Evolutionary conservation across 2,888 invertebrate genomes (phyloP).

Genomic region (Drosophila tripunctata): DNA sequence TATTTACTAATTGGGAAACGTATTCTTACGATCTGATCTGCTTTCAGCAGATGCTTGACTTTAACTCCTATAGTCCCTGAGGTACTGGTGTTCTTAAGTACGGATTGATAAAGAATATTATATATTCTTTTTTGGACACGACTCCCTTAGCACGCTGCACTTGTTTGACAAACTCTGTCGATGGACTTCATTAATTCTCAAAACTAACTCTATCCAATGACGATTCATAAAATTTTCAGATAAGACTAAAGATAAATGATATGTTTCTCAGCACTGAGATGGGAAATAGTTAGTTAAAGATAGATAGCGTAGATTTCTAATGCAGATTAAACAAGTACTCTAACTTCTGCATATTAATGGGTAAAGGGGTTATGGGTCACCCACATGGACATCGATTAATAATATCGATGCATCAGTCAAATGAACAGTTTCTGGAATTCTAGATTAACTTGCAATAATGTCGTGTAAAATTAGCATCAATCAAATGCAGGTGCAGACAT

Average conservation of each 20-base stretch:
- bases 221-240: background rate
- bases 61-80: no score
- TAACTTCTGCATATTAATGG: constrained; percentile 26
- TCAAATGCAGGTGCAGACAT: constrained; percentile 74
- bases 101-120: no score
- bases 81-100: no score
- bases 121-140: no score
- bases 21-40: no score
- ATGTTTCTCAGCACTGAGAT: background rate
- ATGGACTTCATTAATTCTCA: background rate
- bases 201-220: background rate
- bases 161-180: no score
- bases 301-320: background rate
- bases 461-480: constrained; percentile 76
- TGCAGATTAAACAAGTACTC: constrained; percentile 19
- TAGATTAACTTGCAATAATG: constrained; percentile 68
- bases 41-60: no score
- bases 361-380: constrained; percentile 41
- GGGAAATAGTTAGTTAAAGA: constrained; percentile 12
- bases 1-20: no score
- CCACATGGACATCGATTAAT: constrained; percentile 63
- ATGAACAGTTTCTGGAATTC: constrained; percentile 31
- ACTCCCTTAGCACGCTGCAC: no score
- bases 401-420: constrained; percentile 51
- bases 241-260: background rate